Conservation (phyloP, 2,113 vertebrate genomes). For the Benitochromis conjunctus region DNA sequence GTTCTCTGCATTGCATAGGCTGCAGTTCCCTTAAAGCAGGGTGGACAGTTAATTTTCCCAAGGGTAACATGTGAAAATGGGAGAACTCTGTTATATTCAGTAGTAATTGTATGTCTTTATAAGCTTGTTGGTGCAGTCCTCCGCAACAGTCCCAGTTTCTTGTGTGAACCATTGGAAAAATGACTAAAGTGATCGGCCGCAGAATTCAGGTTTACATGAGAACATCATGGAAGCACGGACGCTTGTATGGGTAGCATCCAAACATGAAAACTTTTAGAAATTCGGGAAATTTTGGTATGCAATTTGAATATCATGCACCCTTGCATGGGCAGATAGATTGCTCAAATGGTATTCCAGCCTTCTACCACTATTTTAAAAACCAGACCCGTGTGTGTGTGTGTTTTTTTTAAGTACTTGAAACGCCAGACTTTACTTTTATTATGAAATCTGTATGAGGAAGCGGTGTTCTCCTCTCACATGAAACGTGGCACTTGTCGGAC, state of each 20-base stretch:
- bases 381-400: not conserved
- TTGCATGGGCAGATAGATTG: not conserved
- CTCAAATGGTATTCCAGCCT: not conserved
- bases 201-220: not conserved
- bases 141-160: not conserved
- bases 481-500: not conserved
- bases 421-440: constrained; percentile 21
- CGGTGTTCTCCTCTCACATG: rapidly evolving
- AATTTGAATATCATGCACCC: not conserved
- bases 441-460: constrained; percentile 31
- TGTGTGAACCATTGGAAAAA: not conserved
- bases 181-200: not conserved
- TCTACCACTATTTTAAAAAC: not conserved
- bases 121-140: not conserved
- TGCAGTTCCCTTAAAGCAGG: not conserved
- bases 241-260: not conserved
- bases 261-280: not conserved
- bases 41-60: not conserved
- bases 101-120: not conserved
- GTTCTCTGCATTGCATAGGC: not conserved
- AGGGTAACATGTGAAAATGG: not conserved
- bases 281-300: not conserved
- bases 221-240: not conserved
- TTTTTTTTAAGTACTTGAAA: not conserved
- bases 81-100: not conserved